Conservation (phyloP, 2,113 vertebrate genomes). For the Pedetes capensis region DNA sequence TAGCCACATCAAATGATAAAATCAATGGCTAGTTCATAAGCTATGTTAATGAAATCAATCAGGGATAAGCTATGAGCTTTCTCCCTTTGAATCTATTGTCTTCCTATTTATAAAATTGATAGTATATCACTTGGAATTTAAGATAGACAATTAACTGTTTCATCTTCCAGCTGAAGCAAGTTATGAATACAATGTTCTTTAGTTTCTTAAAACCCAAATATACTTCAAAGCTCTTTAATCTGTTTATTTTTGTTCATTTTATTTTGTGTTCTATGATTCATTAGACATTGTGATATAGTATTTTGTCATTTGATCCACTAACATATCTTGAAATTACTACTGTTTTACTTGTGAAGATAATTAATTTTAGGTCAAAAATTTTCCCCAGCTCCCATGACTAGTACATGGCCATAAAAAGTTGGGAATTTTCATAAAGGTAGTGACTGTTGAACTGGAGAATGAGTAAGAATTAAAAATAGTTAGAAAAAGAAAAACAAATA, state of each 20-base stretch:
- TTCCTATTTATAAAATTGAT: conserved; percentile 22
- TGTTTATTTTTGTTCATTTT: conserved; percentile 15
- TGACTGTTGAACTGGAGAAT: background rate
- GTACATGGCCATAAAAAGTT: background rate
- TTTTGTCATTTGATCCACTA: conserved; percentile 27
- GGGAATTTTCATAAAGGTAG: background rate
- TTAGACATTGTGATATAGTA: background rate
- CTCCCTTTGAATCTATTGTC: conserved; percentile 6
- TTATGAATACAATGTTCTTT: conserved; percentile 35
- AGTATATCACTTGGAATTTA: background rate
- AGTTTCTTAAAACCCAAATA: conserved; percentile 30
- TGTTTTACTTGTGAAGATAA: background rate
- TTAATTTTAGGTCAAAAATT: background rate
- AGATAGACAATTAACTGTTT: background rate
- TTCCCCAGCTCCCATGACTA: background rate
- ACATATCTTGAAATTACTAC: conserved; percentile 22
- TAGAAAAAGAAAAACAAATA: background rate
- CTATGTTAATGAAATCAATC: conserved; percentile 38
- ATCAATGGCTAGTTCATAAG: conserved; percentile 19
- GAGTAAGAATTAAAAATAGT: background rate
- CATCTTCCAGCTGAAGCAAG: background rate
- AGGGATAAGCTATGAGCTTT: background rate
- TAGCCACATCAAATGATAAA: background rate
- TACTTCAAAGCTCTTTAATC: background rate
- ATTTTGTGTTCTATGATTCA: conserved; percentile 2